phyloP scores from a whole-genome alignment of 1,140 invertebrate genomes.

The Penaeus indicus region DNA sequence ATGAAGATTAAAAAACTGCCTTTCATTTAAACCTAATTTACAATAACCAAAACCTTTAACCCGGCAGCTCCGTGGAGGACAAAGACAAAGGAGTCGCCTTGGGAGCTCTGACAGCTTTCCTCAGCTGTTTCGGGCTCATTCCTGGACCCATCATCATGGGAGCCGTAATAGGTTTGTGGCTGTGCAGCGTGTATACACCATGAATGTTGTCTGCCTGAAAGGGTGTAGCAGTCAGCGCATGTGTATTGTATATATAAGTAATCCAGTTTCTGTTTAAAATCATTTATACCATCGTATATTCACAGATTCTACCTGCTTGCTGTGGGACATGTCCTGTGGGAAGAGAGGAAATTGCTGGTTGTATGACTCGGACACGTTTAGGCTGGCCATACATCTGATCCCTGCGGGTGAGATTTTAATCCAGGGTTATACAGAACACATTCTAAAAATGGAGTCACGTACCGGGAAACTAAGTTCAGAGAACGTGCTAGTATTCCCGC shows the following conservation, averaged over 20 bases:
- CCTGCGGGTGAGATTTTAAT: constrained; percentile 40
- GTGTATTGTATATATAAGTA: too few species aligned
- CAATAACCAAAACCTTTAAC: too few species aligned
- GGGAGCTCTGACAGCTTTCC: constrained; percentile 56
- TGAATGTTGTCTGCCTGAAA: too few species aligned
- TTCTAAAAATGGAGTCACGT: background rate
- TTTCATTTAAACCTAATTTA: too few species aligned
- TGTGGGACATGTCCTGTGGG: constrained; percentile 61
- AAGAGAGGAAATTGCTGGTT: constrained; percentile 65
- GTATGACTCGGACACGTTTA: constrained; percentile 64
- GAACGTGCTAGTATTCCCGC: too few species aligned
- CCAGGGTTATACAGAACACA: background rate
- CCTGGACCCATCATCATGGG: constrained; percentile 67
- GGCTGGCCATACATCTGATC: constrained; percentile 55
- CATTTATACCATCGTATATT: too few species aligned
- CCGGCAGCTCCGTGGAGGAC: constrained; percentile 61
- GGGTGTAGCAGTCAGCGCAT: too few species aligned
- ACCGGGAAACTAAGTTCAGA: too few species aligned
- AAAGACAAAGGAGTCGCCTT: constrained; percentile 66
- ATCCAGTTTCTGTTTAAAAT: too few species aligned
- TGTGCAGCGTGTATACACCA: too few species aligned
- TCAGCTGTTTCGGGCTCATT: constrained; percentile 66
- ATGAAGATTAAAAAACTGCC: too few species aligned
- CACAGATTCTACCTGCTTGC: constrained; percentile 59
- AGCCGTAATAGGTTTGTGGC: constrained; percentile 56